These are phyloP conservation scores for Ernsta delagoae DNA, from an alignment of 2,888 invertebrate genomes.

Conservation along the genomic window DNA sequence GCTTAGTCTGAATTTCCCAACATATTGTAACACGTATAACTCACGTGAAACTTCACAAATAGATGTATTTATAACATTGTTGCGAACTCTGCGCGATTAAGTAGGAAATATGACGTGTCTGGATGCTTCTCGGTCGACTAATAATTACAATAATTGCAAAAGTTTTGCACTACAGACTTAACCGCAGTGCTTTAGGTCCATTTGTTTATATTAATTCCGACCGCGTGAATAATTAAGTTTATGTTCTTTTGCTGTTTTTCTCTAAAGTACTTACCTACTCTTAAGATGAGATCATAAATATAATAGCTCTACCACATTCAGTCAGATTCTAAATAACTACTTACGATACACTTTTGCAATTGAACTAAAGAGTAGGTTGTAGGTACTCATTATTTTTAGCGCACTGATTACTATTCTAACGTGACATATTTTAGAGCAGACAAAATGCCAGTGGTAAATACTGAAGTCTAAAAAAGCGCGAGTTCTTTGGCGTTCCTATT, in stretches of 20 bases:
- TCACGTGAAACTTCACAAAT: constrained; percentile 65
- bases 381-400: too few species aligned
- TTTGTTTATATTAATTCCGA: constrained; percentile 58
- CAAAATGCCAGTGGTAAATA: too few species aligned
- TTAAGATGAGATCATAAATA: neutral
- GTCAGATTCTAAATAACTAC: too few species aligned
- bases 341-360: too few species aligned
- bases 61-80: constrained; percentile 73
- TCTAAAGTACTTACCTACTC: neutral
- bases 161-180: constrained; percentile 72
- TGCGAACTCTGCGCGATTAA: constrained; percentile 73
- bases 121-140: constrained; percentile 71
- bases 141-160: constrained; percentile 82
- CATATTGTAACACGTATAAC: constrained; percentile 59
- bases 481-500: constrained; percentile 50
- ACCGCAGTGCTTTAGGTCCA: constrained; percentile 63
- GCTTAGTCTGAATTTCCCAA: constrained; percentile 48
- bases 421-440: too few species aligned
- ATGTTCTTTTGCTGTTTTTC: constrained; percentile 49
- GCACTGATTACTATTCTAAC: too few species aligned
- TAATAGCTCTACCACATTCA: too few species aligned
- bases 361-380: too few species aligned
- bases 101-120: constrained; percentile 77
- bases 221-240: constrained; percentile 52
- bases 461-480: constrained; percentile 15